Conservation (phyloP, 2,797 vertebrate species). For the Borostomias antarcticus region DNA sequence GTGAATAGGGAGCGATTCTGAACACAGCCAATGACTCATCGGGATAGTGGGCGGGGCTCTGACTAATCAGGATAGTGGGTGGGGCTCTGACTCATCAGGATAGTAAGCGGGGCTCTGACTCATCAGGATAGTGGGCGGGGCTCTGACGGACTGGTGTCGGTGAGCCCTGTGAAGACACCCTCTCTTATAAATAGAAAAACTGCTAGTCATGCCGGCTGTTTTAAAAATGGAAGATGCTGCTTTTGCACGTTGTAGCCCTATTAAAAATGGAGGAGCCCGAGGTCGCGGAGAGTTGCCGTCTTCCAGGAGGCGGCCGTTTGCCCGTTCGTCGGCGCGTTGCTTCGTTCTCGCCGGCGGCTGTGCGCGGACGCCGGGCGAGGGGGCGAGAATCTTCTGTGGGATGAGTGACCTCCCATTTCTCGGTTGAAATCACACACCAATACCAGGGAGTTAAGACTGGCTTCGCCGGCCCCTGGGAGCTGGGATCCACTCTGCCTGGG, state of each 20-base stretch:
- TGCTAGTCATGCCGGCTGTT: constrained; percentile 31
- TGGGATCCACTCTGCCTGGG: constrained; percentile 6
- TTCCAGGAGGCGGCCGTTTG: constrained; percentile 20
- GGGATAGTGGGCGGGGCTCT: constrained; percentile 41
- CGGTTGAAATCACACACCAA: constrained; percentile 9
- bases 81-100: too few species aligned
- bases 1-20: too few species aligned
- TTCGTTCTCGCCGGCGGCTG: too few species aligned
- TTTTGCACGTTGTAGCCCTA: constrained; percentile 44
- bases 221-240: constrained; percentile 55
- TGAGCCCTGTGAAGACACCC: too few species aligned
- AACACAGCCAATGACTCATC: constrained; percentile 71
- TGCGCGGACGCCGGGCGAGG: neutral
- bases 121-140: constrained; percentile 52
- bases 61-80: too few species aligned
- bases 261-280: constrained; percentile 59
- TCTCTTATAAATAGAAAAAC: constrained; percentile 44
- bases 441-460: constrained; percentile 25
- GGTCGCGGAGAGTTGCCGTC: constrained; percentile 47
- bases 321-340: too few species aligned
- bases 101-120: too few species aligned
- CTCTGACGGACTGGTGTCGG: too few species aligned
- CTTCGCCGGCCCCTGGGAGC: constrained; percentile 17
- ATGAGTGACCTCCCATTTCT: constrained; percentile 22
- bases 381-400: neutral